Conservation (phyloP, 2,888 invertebrate species). For the Brachylomia viminalis region DNA sequence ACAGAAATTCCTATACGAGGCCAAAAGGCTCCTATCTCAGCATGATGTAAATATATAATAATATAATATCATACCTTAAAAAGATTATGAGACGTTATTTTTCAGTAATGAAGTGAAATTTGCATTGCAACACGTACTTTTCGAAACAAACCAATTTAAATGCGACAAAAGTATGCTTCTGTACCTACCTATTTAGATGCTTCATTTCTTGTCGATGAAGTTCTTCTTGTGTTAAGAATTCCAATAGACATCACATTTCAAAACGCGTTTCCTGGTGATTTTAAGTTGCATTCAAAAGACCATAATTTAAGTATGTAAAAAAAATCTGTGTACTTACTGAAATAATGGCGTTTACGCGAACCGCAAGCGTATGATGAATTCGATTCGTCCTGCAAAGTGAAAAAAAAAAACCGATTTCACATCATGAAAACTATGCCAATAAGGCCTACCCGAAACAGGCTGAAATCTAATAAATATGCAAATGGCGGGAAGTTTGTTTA, state of each 20-base stretch:
- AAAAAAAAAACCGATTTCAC: background rate
- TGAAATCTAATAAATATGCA: slow-evolving; percentile 58
- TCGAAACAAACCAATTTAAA: background rate
- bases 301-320: background rate
- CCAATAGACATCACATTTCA: too few relatives aligned
- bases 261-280: too few relatives aligned
- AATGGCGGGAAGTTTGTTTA: slow-evolving; percentile 50
- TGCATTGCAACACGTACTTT: background rate
- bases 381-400: background rate
- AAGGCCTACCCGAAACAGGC: slow-evolving; percentile 10
- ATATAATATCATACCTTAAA: too few relatives aligned
- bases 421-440: slow-evolving; percentile 3
- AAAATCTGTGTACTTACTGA: background rate
- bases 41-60: too few relatives aligned
- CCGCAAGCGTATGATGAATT: slow-evolving; percentile 12
- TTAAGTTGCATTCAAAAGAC: background rate
- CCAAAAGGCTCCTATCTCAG: too few relatives aligned
- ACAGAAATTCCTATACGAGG: too few relatives aligned
- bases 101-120: background rate
- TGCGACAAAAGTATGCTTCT: background rate
- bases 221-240: background rate
- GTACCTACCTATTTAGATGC: too few relatives aligned
- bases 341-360: background rate
- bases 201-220: background rate
- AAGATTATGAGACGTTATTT: background rate